Conservation (phyloP, 2,888 invertebrate species). For the Lycia hirtaria region DNA sequence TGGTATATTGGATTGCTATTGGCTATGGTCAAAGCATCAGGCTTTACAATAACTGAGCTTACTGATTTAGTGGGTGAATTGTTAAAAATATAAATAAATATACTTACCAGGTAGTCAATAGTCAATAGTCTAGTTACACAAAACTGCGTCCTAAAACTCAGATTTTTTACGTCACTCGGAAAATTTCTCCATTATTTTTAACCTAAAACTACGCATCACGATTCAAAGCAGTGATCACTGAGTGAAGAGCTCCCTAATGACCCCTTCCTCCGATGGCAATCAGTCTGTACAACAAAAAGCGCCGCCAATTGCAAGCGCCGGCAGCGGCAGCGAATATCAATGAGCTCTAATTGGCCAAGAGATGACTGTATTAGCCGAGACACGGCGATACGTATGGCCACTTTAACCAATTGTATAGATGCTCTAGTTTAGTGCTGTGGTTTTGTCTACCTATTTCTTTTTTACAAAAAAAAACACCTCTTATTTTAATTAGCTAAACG, state of each 20-base stretch:
- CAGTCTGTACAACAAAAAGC: slow-evolving; percentile 27
- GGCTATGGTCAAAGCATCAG: no score
- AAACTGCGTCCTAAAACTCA: no score
- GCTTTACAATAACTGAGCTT: no score
- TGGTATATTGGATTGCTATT: no score
- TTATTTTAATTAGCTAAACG: no score
- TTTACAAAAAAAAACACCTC: neutral
- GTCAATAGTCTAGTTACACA: no score
- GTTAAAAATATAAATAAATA: no score
- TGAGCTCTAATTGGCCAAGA: slow-evolving; percentile 19
- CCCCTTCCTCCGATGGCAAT: slow-evolving; percentile 21
- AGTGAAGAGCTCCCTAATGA: slow-evolving; percentile 6
- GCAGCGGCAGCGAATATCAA: slow-evolving; percentile 35
- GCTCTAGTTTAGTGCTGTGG: neutral
- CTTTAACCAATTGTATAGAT: slow-evolving; percentile 22
- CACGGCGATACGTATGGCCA: neutral
- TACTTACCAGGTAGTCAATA: no score
- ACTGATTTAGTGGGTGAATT: no score
- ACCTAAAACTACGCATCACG: neutral
- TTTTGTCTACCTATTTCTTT: neutral
- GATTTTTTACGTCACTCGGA: no score
- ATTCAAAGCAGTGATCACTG: slow-evolving; percentile 4
- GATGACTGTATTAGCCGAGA: slow-evolving; percentile 13
- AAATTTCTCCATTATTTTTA: neutral
- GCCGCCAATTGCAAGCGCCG: slow-evolving; percentile 33